Evolutionary conservation across 2,113 vertebrate genomes (phyloP).

Genomic region (Silurus meridionalis): DNA sequence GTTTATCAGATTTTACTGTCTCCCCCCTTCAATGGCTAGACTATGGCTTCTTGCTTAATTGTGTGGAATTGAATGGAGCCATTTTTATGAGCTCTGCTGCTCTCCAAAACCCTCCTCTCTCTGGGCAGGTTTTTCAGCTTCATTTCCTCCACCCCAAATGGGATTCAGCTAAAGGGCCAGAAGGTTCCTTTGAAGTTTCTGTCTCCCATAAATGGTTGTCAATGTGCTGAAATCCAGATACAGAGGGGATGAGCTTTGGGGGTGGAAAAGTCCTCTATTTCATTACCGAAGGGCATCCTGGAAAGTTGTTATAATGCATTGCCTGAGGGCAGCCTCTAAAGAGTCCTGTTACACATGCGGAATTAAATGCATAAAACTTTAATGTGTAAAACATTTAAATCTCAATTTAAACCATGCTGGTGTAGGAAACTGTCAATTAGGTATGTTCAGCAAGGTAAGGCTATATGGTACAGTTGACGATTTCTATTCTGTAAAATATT

Average conservation of each 20-base stretch:
- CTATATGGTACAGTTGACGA: neutral
- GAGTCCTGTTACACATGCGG: slow-evolving; percentile 11
- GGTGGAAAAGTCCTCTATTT: slow-evolving; percentile 11
- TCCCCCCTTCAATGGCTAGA: neutral
- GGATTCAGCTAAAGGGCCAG: slow-evolving; percentile 49
- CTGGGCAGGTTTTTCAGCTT: slow-evolving; percentile 52
- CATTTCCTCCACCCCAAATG: slow-evolving; percentile 60
- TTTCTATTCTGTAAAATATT: neutral
- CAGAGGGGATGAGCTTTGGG: neutral
- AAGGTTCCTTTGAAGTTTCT: slow-evolving; percentile 58
- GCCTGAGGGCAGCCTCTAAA: slow-evolving; percentile 12
- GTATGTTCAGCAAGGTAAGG: neutral
- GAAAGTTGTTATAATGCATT: neutral
- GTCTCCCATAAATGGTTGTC: slow-evolving; percentile 54
- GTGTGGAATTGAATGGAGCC: slow-evolving; percentile 71
- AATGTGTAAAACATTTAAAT: slow-evolving; percentile 30
- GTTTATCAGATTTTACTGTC: slow-evolving; percentile 74
- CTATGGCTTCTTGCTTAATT: slow-evolving; percentile 71
- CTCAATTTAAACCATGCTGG: slow-evolving; percentile 7
- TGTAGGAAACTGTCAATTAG: neutral
- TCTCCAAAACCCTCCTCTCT: slow-evolving; percentile 40
- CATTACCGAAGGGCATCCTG: slow-evolving; percentile 13
- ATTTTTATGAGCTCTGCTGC: slow-evolving; percentile 66
- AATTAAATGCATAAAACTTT: slow-evolving; percentile 22
- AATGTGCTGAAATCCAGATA: neutral